phyloP scores from a whole-genome alignment of 2,113 vertebrate genomes.

The Regulus satrapa region DNA sequence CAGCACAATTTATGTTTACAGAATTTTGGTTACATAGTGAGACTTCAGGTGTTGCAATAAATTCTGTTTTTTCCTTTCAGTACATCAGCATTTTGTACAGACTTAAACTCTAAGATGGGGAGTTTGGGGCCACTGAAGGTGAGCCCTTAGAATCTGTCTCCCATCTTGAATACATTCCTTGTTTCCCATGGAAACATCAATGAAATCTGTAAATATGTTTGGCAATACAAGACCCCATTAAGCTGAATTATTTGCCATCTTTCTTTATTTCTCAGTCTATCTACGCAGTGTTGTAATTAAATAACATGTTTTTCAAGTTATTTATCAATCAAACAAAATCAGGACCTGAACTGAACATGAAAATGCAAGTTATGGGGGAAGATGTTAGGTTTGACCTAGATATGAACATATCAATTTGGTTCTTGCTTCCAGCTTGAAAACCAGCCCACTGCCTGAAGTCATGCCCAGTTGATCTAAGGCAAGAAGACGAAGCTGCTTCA shows the following conservation, averaged over 20 bases:
- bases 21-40: not conserved
- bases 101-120: not conserved
- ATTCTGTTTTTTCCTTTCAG: not conserved
- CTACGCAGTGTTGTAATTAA: not conserved
- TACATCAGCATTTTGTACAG: not conserved
- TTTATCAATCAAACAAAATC: not conserved
- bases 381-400: not conserved
- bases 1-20: not conserved
- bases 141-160: not conserved
- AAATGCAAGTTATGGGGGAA: not conserved
- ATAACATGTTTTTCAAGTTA: not conserved
- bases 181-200: not conserved
- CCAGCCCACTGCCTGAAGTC: not conserved
- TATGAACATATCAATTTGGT: not conserved
- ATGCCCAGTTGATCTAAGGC: not conserved
- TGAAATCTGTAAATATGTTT: not conserved
- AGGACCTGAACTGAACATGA: not conserved
- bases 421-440: not conserved
- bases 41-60: not conserved
- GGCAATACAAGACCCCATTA: accelerated
- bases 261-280: not conserved
- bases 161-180: not conserved
- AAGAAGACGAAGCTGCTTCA: not conserved
- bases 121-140: not conserved
- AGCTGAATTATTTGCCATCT: not conserved